phyloP scores from a whole-genome alignment of 2,888 invertebrate species.

The Drosophila maculinotata region DNA sequence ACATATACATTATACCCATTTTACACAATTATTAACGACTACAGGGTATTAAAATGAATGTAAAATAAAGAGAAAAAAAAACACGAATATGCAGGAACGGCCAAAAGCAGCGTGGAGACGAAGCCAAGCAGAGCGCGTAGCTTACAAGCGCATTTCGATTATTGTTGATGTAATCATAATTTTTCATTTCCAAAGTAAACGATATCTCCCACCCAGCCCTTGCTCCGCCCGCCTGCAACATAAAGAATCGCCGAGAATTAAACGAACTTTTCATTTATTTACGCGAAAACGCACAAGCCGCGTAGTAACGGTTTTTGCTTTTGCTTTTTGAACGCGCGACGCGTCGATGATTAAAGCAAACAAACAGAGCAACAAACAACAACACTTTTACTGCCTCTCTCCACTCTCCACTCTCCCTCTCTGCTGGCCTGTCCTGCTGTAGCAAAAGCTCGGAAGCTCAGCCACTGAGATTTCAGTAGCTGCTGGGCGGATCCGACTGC shows the following conservation, averaged over 20 bases:
- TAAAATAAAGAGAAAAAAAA: constrained; percentile 11
- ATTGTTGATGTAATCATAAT: constrained; percentile 80
- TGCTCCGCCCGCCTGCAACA: constrained; percentile 18
- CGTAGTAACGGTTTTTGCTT: constrained; percentile 33
- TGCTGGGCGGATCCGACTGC: constrained; percentile 41
- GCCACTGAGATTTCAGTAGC: constrained; percentile 48
- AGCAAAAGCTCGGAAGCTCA: constrained; percentile 38
- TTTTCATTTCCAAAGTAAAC: constrained; percentile 81
- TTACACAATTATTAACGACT: not conserved
- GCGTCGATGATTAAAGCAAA: constrained; percentile 75
- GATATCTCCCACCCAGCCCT: constrained; percentile 41
- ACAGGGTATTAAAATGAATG: constrained; percentile 3
- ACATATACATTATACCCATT: too few relatives aligned
- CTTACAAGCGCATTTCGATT: constrained; percentile 81
- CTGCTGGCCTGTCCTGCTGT: constrained; percentile 18
- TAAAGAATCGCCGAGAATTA: constrained; percentile 73
- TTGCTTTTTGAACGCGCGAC: constrained; percentile 63
- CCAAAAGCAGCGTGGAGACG: not conserved
- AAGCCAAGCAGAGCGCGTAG: constrained; percentile 48
- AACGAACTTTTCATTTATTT: constrained; percentile 79
- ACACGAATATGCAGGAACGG: constrained; percentile 27
- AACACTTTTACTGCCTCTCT: not conserved
- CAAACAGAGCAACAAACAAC: constrained; percentile 46
- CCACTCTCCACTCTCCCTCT: not conserved
- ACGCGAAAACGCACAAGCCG: constrained; percentile 64